Evolutionary conservation across 2,113 vertebrate genomes (phyloP), one percentile per base, ranked within the genome.

Genomic region (Spermophilus dauricus): DNA sequence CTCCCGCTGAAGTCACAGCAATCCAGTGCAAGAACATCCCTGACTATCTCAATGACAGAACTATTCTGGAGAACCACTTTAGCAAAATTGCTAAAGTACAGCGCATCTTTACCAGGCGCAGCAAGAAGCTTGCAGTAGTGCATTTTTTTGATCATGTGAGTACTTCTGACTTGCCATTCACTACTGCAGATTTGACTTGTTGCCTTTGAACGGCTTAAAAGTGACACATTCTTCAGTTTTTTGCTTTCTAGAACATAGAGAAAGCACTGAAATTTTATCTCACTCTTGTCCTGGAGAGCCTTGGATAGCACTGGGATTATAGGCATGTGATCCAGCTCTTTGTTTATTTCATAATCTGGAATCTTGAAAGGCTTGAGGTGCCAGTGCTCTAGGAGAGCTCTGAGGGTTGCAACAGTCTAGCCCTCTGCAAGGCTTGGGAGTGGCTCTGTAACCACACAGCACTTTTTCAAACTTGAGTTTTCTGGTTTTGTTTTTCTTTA

Each of bases 91-190:
- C 99, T 0, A 99, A 99, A 97, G 98, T 99, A 58, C 97, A 98
- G 0, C 99, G 98, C 32, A 13, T 99, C 86, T 98, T 97, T 89
- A 99, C 99, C 61, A 98, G 98, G 11, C 98, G 99, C 9, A 98
- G 84, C 28, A 99, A 99, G 92, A 99, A 99, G 78, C 96, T 98
- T 77, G 99, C 99, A 0, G 94, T 99, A 26, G 97, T 99, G 4
- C 98, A 99, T 96, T 99, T 99, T 32, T 97, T 98, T 28, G 99
- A 99, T 96, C 99, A 99, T 0, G 99, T 99, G 96, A 99, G 99
- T 99, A 26, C 22, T 45, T 56, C 12, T 13, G 11, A 16, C 42
- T 63, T 93, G 65, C 14, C 34, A 1, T n/a, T 45, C 51, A 30
- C 76, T 77, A 53, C 2, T 24, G 17, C 24, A 83, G 26, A 34